Evolutionary conservation across 2,888 invertebrate species (phyloP), one percentile per base, ranked within the genome.

Genomic region (Luperina testacea): DNA sequence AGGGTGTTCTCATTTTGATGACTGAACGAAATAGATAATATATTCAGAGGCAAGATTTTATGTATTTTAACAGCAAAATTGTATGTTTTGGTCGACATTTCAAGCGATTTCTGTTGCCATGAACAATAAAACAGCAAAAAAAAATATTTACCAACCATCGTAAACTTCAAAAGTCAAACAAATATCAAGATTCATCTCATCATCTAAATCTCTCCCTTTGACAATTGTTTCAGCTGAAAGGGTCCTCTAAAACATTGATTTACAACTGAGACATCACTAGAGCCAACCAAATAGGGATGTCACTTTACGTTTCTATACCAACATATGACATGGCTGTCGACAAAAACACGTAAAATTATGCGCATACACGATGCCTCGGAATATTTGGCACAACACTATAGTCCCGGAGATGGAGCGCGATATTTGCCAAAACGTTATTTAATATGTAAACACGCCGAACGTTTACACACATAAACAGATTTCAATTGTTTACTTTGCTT

Each of bases 341-440:
- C 87, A 84, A 84, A 84, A 89, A 87, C 86, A 90, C 89, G 89
- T 88, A 85, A 87, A 86, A 88, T 92, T 91, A 92, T 94, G 94
- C 94, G 91, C 92, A 93, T 91, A 93, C 94, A 94, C 94, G 95
- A 86, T 76, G 75, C 85, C 85, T 77, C 79, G 87, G 82, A 87
- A 92, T 93, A 92, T 94, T 93, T 92, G 92, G 91, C 90, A 87
- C 88, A 87, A 77, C 79, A 87, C 88, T 83, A 81, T 83, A 89
- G 86, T 68, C 83, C 68, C 67, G 80, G 89, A 86, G 88, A 81
- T 76, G 77, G 82, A 73, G 75, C 71, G 71, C 75, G 81, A 82
- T 87, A 87, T 90, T 88, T 87, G 78, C 83, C 72, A 80, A 84
- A 85, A 83, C 83, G 80, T 84, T 87, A 86, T 88, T 87, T 87